A percentile compares a stretch with the other conserved stretches of the same genome.
phyloP scores from a whole-genome alignment of 2,888 invertebrate species.

The Chrysolina oricalcia region DNA sequence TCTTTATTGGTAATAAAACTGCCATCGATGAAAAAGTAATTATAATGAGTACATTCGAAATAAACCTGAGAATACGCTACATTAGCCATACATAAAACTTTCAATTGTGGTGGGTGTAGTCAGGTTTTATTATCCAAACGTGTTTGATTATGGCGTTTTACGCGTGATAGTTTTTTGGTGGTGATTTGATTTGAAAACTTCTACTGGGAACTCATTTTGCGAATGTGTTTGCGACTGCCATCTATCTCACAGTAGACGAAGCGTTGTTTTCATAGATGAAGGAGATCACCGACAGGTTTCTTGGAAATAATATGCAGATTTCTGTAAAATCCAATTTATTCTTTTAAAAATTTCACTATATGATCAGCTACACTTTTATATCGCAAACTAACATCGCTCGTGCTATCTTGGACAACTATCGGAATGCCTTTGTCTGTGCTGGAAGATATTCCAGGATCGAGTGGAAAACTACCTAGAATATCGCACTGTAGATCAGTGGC shows the following conservation, averaged over 20 bases:
- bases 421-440: conserved; percentile 85
- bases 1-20: too few species aligned
- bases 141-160: too few species aligned
- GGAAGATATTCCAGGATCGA: conserved; percentile 80
- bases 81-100: too few species aligned
- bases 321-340: conserved; percentile 30
- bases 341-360: conserved; percentile 59
- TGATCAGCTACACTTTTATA: conserved; percentile 61
- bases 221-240: not conserved
- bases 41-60: too few species aligned
- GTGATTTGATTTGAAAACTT: too few species aligned
- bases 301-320: too few species aligned
- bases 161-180: too few species aligned
- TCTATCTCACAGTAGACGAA: not conserved
- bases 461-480: conserved; percentile 82
- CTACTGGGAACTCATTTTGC: not conserved
- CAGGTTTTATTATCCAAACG: too few species aligned
- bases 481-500: conserved; percentile 79
- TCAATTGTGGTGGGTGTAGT: too few species aligned
- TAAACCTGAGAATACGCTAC: too few species aligned
- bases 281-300: too few species aligned
- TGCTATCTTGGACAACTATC: conserved; percentile 80
- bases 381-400: conserved; percentile 60
- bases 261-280: not conserved
- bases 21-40: too few species aligned